Conservation (phyloP, 2,113 vertebrate species). For the Castor canadensis region DNA sequence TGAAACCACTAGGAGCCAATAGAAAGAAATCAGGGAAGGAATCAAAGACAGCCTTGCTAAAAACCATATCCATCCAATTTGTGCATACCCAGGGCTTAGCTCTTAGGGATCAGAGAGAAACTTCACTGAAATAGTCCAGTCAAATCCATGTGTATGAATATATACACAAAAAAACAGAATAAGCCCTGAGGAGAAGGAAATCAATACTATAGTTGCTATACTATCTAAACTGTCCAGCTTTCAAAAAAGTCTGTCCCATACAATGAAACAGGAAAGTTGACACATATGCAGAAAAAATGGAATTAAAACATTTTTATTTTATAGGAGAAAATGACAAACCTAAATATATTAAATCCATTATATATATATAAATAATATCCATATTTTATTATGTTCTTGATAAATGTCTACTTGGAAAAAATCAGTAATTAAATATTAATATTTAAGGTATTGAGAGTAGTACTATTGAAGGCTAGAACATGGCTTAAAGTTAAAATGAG, state of each 20-base stretch:
- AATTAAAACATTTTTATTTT: neutral
- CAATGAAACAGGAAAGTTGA: neutral
- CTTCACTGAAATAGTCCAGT: neutral
- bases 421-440: conserved; percentile 41
- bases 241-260: neutral
- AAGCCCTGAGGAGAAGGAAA: no score
- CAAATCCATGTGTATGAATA: no score
- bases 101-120: neutral
- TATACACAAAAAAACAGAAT: neutral
- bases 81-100: no score
- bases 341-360: neutral
- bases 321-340: neutral
- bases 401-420: conserved; percentile 1
- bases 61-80: neutral
- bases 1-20: neutral
- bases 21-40: neutral
- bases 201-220: neutral
- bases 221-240: neutral
- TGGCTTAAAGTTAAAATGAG: neutral
- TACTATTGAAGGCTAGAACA: neutral
- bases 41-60: neutral
- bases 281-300: neutral
- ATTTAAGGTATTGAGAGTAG: neutral
- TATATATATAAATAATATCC: neutral
- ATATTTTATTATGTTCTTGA: neutral